Conservation (phyloP, 2,113 vertebrate species). For the Phyllopteryx taeniolatus region DNA sequence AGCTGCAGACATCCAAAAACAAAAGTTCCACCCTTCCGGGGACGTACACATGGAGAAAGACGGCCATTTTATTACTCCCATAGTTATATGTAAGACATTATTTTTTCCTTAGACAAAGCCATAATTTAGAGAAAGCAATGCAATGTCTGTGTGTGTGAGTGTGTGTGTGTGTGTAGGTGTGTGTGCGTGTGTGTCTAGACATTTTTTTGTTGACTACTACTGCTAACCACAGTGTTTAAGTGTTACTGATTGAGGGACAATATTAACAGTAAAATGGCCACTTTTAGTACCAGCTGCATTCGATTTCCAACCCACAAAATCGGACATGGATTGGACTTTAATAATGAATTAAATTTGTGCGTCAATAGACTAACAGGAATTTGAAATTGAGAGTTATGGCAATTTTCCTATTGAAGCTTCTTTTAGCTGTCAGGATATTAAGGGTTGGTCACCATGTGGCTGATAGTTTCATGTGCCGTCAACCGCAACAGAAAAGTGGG, state of each 20-base stretch:
- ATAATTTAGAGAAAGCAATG: constrained; percentile 4
- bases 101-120: neutral
- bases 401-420: constrained; percentile 1
- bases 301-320: constrained; percentile 81
- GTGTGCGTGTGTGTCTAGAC: neutral
- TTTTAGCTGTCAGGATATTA: constrained; percentile 58
- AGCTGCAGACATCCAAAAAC: constrained; percentile 99
- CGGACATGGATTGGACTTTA: constrained; percentile 3
- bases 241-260: constrained; percentile 9
- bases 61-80: constrained; percentile 93
- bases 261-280: constrained; percentile 91
- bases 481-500: constrained; percentile 99
- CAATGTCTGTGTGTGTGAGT: neutral
- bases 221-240: neutral
- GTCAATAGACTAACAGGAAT: neutral
- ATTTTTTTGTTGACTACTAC: constrained; percentile 2
- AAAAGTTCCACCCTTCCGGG: constrained; percentile 99
- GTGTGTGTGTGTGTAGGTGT: too few relatives aligned
- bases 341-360: neutral
- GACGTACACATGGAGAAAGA: constrained; percentile 99
- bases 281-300: constrained; percentile 93
- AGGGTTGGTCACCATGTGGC: constrained; percentile 92
- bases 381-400: neutral
- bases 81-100: neutral
- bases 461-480: constrained; percentile 99